phyloP scores from a whole-genome alignment of 2,888 invertebrate genomes.

The Nemurella pictetii region DNA sequence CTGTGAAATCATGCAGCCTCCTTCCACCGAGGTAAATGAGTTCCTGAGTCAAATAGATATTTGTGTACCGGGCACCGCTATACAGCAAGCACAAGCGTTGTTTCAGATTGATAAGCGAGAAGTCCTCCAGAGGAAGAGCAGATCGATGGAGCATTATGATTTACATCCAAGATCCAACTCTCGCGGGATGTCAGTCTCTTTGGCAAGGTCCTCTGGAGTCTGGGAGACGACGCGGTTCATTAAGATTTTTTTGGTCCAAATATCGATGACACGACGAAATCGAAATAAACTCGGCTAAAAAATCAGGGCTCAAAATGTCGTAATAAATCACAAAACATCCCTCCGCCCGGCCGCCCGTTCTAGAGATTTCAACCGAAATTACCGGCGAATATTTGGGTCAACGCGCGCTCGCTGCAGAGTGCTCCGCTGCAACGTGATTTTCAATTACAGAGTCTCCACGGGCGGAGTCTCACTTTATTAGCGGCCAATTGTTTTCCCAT shows the following conservation, averaged over 20 bases:
- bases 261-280: neutral
- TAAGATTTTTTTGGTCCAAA: neutral
- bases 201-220: neutral
- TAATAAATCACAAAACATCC: neutral
- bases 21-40: too few relatives aligned
- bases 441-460: neutral
- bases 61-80: too few relatives aligned
- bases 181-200: neutral
- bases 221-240: neutral
- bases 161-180: neutral
- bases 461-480: neutral
- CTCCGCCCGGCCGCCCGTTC: too few relatives aligned
- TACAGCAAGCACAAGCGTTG: neutral
- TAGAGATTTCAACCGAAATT: neutral
- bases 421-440: neutral
- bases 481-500: neutral
- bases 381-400: neutral
- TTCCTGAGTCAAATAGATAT: too few relatives aligned
- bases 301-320: neutral
- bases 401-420: too few relatives aligned
- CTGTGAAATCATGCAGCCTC: too few relatives aligned
- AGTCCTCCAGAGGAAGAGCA: neutral
- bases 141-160: neutral
- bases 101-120: neutral
- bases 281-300: neutral